Base-by-base conservation (phyloP, 2,888 invertebrate species). In the Aleiodes testaceus region DNA sequence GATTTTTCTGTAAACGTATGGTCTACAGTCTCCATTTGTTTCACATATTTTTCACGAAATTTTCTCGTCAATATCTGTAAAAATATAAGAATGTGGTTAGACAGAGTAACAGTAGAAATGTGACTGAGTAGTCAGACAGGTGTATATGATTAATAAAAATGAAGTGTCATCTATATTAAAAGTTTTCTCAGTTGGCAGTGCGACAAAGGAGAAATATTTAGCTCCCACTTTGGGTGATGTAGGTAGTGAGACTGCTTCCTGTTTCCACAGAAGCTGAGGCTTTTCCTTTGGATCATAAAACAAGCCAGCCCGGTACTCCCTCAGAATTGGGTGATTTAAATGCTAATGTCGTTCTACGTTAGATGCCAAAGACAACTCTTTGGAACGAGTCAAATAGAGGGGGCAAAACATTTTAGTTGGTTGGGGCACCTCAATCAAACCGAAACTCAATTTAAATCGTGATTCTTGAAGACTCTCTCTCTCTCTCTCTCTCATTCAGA, bases 291-390 rank as follows among this genome's bases (percentile, higher is more conserved):
- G 78, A 79, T 79, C 76, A 76, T 81, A 79, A 81, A 79, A 79
- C 79, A 79, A 79, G 78, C 79, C 79, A 72, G 77, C 78, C 79
- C 79, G 73, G 77, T 77, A 70, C 77, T 68, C 69, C 70, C 70
- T 71, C 70, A 77, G 73, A 80, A 81, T 80, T 78, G 77, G 77
- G 78, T 78, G 79, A 81, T 81, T 79, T 81, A 81, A 80, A 81
- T 81, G 81, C 79, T 81, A 81, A 81, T 81, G 74, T 67, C 73
- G 66, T 22, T 71, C 49, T 36, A 61, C 71, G 70, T 66, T 70
- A 53, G 55, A 59, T 55, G 52, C 44, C 14, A 36, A 36, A 36
- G 36, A 36, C 36, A 9, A 36, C 9, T 36, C 36, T 36, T 36
- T 36, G 36, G 36, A 36, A 36, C 36, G 36, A 36, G 36, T 36